Conservation (phyloP, 1,140 invertebrate species). For the Drosophila arizonae region DNA sequence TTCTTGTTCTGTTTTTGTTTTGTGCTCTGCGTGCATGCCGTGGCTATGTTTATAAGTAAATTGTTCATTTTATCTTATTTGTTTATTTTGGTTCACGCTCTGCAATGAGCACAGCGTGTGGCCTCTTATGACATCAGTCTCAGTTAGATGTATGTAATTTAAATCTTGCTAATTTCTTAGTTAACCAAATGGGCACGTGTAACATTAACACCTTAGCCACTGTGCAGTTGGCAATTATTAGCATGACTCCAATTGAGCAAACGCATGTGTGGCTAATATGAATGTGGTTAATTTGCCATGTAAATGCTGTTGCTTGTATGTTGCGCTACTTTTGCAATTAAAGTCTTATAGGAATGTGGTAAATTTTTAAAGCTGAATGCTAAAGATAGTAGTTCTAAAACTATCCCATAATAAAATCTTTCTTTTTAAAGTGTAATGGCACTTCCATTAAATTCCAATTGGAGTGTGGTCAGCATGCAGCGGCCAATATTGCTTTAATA, state of each 20-base stretch:
- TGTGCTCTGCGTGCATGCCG: slow-evolving; percentile 11
- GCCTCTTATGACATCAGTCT: slow-evolving; percentile 23
- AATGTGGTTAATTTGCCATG: background rate
- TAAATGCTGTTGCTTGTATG: background rate
- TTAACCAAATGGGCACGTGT: slow-evolving; percentile 11
- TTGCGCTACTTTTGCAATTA: background rate
- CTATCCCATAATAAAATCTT: too few species aligned
- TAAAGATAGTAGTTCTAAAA: too few species aligned
- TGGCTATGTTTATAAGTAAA: slow-evolving; percentile 49
- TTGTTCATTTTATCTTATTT: slow-evolving; percentile 38
- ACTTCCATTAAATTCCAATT: too few species aligned
- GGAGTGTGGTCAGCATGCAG: too few species aligned
- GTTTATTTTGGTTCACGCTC: slow-evolving; percentile 20
- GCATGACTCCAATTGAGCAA: slow-evolving; percentile 1
- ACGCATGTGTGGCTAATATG: too few species aligned
- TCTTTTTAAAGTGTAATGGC: too few species aligned
- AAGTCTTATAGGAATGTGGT: background rate
- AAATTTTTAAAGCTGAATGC: background rate
- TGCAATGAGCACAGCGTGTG: slow-evolving; percentile 16
- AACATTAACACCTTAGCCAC: slow-evolving; percentile 15
- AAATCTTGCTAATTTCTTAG: slow-evolving; percentile 31
- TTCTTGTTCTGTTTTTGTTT: slow-evolving; percentile 31
- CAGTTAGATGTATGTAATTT: background rate
- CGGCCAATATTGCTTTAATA: background rate
- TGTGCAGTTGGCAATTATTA: slow-evolving; percentile 2